These are phyloP conservation scores for Dipodomys merriami DNA, from an alignment of 2,113 vertebrate genomes.

Conservation along the genomic window DNA sequence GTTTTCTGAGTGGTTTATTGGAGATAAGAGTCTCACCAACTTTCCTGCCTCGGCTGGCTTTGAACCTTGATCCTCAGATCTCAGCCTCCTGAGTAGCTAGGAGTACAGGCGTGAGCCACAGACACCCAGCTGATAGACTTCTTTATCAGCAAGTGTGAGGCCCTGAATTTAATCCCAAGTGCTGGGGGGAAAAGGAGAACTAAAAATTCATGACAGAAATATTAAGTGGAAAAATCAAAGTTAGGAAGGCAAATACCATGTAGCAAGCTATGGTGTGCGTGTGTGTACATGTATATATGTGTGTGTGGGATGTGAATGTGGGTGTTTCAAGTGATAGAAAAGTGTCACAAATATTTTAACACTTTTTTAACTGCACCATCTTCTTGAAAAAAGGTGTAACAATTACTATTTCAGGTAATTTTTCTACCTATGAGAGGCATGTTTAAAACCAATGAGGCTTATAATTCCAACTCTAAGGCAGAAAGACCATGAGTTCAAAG, in stretches of 20 bases:
- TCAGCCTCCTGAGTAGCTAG: no score
- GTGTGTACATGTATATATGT: no score
- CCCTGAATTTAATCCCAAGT: no score
- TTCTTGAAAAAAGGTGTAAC: neutral
- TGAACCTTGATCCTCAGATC: no score
- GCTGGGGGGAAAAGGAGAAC: neutral
- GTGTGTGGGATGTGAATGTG: no score
- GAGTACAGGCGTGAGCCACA: no score
- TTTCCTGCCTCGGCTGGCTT: no score
- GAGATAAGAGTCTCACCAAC: no score
- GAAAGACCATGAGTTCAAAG: no score
- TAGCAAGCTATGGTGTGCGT: neutral
- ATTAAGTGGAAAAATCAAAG: neutral
- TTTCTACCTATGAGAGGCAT: neutral
- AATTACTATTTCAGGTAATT: neutral
- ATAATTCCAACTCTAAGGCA: neutral
- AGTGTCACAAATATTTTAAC: neutral
- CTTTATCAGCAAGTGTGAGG: no score
- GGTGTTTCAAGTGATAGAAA: neutral
- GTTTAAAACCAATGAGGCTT: neutral
- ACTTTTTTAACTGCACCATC: neutral
- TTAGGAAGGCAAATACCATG: neutral
- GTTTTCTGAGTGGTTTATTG: no score
- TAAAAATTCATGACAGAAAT: neutral
- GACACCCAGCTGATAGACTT: no score